Evolutionary conservation across 2,888 invertebrate genomes (phyloP).

Genomic region (Eueremaeus valkanovi): DNA sequence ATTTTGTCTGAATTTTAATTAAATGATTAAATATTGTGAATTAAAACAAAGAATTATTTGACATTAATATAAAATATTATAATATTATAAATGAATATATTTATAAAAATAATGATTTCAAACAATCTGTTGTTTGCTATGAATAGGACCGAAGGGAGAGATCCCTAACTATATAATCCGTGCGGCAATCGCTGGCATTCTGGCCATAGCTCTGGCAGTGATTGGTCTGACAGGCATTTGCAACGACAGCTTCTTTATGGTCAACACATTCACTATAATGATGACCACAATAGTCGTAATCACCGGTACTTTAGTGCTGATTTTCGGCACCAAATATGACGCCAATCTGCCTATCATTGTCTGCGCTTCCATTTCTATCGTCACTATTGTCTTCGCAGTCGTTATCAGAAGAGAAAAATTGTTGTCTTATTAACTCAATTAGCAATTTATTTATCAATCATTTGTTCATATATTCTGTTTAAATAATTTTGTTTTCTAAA

Average conservation of each 20-base stretch:
- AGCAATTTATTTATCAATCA: too few relatives aligned
- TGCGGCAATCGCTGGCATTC: slow-evolving; percentile 6
- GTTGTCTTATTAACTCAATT: neutral
- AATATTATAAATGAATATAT: too few relatives aligned
- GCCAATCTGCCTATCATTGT: slow-evolving; percentile 23
- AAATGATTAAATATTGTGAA: too few relatives aligned
- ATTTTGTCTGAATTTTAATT: too few relatives aligned
- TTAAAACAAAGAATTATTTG: too few relatives aligned
- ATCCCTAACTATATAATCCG: slow-evolving; percentile 23
- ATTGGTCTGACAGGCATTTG: slow-evolving; percentile 18
- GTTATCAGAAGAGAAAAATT: slow-evolving; percentile 9
- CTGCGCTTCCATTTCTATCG: slow-evolving; percentile 29
- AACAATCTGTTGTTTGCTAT: neutral
- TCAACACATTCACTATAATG: neutral
- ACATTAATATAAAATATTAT: too few relatives aligned
- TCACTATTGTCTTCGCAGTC: slow-evolving; percentile 6
- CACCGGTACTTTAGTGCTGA: slow-evolving; percentile 7
- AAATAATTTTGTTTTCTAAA: too few relatives aligned
- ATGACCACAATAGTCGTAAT: neutral
- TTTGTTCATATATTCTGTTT: too few relatives aligned
- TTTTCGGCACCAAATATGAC: slow-evolving; percentile 14
- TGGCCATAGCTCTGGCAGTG: slow-evolving; percentile 20
- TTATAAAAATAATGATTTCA: neutral
- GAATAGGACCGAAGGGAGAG: slow-evolving; percentile 14
- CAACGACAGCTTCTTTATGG: slow-evolving; percentile 24